Conservation (phyloP, 2,797 vertebrate genomes). For the Lepilemur septentrionalis region DNA sequence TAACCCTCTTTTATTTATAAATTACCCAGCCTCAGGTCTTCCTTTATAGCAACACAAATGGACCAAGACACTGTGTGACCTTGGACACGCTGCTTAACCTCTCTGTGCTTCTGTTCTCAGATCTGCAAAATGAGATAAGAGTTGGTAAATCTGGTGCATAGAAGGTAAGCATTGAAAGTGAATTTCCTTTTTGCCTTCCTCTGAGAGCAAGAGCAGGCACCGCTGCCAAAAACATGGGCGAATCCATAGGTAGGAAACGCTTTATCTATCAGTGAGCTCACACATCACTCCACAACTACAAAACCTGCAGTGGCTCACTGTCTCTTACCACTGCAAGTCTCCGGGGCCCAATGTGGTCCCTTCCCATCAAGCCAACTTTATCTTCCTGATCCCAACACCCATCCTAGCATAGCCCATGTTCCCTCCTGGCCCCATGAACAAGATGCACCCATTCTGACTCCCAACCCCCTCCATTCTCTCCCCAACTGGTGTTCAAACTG, state of each 20-base stretch:
- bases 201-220: not conserved
- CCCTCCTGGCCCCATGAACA: not conserved
- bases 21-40: not conserved
- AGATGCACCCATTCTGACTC: not conserved
- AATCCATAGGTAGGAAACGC: not conserved
- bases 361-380: not conserved
- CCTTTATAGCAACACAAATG: not conserved
- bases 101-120: slow-evolving; percentile 12
- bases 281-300: not conserved
- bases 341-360: not conserved
- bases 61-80: not conserved
- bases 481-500: not conserved
- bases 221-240: not conserved
- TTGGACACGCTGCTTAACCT: not conserved
- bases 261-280: not conserved
- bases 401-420: no score
- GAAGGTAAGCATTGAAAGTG: not conserved
- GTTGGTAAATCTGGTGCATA: rapidly evolving
- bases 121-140: not conserved
- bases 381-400: not conserved
- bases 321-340: not conserved
- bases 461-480: not conserved
- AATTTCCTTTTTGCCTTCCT: not conserved
- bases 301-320: not conserved
- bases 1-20: not conserved